Base-by-base conservation (phyloP, 2,797 vertebrate species). In the Myotis daubentonii region DNA sequence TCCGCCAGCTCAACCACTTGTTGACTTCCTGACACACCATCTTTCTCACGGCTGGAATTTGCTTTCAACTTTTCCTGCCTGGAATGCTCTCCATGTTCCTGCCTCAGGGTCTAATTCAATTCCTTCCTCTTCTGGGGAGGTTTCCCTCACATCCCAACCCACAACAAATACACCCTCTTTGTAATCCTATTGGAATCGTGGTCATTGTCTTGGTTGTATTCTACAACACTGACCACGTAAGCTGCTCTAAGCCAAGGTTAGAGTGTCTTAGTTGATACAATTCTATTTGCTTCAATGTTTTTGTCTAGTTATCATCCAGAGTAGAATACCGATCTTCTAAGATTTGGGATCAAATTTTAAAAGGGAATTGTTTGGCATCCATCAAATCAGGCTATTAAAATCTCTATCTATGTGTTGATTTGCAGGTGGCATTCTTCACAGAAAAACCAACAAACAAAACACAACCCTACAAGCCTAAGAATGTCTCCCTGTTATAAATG, bases 381-480 rank as follows among this genome's bases (percentile, higher is more conserved):
- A 83, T 87, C 70, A 57, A 49, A 23, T 87, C 53, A 94, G 65
- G 57, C 49, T 15, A 71, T 94, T 41, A 90, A 94, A 16, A 25
- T 60, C 38, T 75, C 25, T 38, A 75, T 9, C 38, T 55, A 17
- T 65, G 38, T 49, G 66, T 19, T 89, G n/a, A 91, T 78, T 95
- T 87, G 4, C 12, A 55, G 30, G 60, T 74, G 41, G 1, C 38
- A 87, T 49, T 87, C n/a, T 7, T 92, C 16, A 80, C 13, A 62
- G 41, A 87, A 62, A 47, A 47, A 15, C 11, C 0, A 47, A 47
- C 12, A 15, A 60, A 60, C 5, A 60, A 25, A 25, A 28, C 25
- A 60, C 57, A 13, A 62, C 28, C 10, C 53, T 80, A 70, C 16
- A 78, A 55, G 28, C 10, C 62, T 89, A 78, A 74, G n/a, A 36